A percentile compares a stretch with the other conserved stretches of the same genome.
These are phyloP conservation scores for Dicyrtomina minuta DNA, from an alignment of 2,888 invertebrate genomes.

Conservation along the genomic window DNA sequence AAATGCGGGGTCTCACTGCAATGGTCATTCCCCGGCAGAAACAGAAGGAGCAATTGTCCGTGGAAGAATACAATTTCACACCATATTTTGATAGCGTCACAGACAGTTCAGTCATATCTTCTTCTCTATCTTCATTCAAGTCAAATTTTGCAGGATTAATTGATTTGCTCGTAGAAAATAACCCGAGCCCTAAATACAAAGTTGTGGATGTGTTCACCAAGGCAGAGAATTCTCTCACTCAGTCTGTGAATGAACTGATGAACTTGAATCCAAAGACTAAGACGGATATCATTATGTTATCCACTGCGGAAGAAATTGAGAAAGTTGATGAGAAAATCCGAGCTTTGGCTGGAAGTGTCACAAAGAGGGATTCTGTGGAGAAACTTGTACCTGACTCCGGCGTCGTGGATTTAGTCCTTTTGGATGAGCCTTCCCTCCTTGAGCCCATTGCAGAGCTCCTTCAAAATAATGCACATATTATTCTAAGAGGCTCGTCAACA, in stretches of 20 bases:
- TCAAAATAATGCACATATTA: neutral
- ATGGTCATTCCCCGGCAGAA: too few relatives aligned
- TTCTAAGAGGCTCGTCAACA: too few relatives aligned
- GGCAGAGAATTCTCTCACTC: constrained; percentile 2
- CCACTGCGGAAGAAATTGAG: neutral
- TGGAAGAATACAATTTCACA: constrained; percentile 63
- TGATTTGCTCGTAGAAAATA: constrained; percentile 4
- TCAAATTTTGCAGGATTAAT: neutral
- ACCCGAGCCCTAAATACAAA: neutral
- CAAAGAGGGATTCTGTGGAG: neutral
- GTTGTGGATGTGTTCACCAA: constrained; percentile 7
- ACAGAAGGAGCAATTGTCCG: constrained; percentile 73
- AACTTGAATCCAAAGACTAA: neutral
- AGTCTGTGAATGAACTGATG: neutral
- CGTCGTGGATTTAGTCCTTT: constrained; percentile 2
- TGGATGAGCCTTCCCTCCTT: neutral
- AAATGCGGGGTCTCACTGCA: constrained; percentile 73
- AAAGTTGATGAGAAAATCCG: constrained; percentile 1
- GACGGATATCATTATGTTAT: neutral
- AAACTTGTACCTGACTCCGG: constrained; percentile 6
- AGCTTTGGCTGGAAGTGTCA: neutral
- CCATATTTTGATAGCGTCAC: constrained; percentile 11
- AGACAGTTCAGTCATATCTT: too few relatives aligned
- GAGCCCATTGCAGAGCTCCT: neutral
- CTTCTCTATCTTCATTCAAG: too few relatives aligned